Conservation (phyloP, 2,888 invertebrate species). For the Drosophila phalerata region DNA sequence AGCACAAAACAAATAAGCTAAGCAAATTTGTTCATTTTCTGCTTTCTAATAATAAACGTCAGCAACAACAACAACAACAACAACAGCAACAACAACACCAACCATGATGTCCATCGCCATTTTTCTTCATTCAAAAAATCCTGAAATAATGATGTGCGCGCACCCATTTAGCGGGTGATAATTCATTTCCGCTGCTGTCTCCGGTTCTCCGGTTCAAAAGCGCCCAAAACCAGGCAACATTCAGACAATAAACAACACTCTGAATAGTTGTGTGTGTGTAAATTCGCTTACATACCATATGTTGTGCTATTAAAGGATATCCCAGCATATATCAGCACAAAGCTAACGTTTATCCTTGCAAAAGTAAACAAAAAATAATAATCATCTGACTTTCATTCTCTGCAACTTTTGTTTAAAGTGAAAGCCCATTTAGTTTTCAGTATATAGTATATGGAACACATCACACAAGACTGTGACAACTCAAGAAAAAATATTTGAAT, state of each 20-base stretch:
- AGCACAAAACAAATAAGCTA: constrained; percentile 4
- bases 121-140: constrained; percentile 62
- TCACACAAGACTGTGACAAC: too few species aligned
- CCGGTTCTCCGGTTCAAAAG: constrained; percentile 17
- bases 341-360: background rate
- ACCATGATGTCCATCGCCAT: constrained; percentile 44
- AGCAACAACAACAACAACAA: constrained; percentile 9
- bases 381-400: background rate
- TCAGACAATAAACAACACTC: constrained; percentile 3
- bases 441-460: too few species aligned
- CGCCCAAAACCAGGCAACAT: constrained; percentile 24
- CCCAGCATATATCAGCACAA: constrained; percentile 6
- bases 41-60: constrained; percentile 31
- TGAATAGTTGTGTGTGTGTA: constrained; percentile 7
- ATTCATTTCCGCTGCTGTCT: constrained; percentile 64
- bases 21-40: constrained; percentile 9
- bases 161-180: constrained; percentile 69
- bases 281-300: background rate
- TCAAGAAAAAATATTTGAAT: too few species aligned
- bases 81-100: constrained; percentile 20
- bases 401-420: background rate
- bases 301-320: constrained; percentile 6
- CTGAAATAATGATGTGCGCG: constrained; percentile 60
- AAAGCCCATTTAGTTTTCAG: background rate
- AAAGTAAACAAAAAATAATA: background rate